Evolutionary conservation across 2,113 vertebrate species (phyloP), one percentile per base, ranked within the genome.

Genomic region (Sakesphorus luctuosus): DNA sequence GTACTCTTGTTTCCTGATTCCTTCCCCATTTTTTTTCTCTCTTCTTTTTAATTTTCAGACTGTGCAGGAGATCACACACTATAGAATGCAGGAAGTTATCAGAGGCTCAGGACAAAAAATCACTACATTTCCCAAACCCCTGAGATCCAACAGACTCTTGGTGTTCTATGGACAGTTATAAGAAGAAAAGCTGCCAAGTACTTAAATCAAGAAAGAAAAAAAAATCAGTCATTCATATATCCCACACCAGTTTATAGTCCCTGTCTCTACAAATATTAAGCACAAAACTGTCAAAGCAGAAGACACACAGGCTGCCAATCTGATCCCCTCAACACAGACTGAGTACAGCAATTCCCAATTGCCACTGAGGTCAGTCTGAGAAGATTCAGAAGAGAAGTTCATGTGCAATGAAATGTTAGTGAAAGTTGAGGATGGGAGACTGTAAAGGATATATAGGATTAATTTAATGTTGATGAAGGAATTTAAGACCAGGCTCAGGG

Each of bases 391-490:
- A 44, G 43, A 76, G 50, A 90, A 84, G 44, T 36, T 90, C 50
- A 36, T 25, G n/a, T 38, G 61, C 56, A 71, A 17, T 13, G 36
- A 92, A 84, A 75, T 5, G 6, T 24, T 66, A 59, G 25, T 81
- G 91, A 46, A 95, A 90, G 23, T 62, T 79, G 35, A 1, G 4
- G 55, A 86, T 56, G 47, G 7, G 49, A 56, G 33, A 74, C 90
- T 38, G 63, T 65, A 94, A 92, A 83, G 88, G 71, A 90, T 89
- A 80, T 76, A 50, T 73, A 96, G 66, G 71, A 96, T 94, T 97
- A 96, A 89, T 91, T 85, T 69, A 89, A 93, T 28, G 71, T 91
- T 81, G 91, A 95, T 92, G 89, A 95, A 89, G 91, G 95, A 97
- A 92, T 77, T 89, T 76, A 91, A 91, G 84, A 91, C 36, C 73